Conservation (phyloP, 2,113 vertebrate genomes). For the Leptocoma aspasia region DNA sequence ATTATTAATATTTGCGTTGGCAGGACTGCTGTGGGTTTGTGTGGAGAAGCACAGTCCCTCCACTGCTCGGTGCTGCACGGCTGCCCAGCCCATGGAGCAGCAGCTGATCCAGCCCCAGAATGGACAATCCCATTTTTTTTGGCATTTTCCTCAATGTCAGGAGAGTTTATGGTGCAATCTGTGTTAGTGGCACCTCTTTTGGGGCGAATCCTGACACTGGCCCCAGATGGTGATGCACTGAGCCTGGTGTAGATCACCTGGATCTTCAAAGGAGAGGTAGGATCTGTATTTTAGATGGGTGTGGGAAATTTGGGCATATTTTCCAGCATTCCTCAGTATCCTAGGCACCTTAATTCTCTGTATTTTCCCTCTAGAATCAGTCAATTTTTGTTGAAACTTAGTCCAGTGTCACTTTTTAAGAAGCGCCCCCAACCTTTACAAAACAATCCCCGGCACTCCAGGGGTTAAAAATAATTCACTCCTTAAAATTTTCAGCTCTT, state of each 20-base stretch:
- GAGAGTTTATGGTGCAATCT: neutral
- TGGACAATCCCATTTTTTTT: neutral
- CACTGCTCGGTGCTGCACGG: neutral
- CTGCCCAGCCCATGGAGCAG: neutral
- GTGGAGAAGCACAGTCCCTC: neutral
- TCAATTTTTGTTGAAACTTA: neutral
- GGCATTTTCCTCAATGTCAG: neutral
- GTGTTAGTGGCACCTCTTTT: neutral
- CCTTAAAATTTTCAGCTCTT: neutral
- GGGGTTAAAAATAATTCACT: neutral
- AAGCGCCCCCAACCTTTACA: rapidly evolving
- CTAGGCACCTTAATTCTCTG: neutral
- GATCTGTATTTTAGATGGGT: neutral
- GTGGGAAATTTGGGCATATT: neutral
- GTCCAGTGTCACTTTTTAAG: neutral
- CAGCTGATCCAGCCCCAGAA: neutral
- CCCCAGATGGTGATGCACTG: neutral
- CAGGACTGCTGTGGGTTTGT: neutral
- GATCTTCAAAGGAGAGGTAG: neutral
- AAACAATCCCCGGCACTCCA: neutral
- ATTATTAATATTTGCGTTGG: slow-evolving; percentile 40
- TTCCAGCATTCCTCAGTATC: neutral
- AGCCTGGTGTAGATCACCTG: neutral
- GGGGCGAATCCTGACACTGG: neutral
- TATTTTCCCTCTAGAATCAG: neutral